phyloP scores from a whole-genome alignment of 2,113 vertebrate species.

The Myotis lucifugus region DNA sequence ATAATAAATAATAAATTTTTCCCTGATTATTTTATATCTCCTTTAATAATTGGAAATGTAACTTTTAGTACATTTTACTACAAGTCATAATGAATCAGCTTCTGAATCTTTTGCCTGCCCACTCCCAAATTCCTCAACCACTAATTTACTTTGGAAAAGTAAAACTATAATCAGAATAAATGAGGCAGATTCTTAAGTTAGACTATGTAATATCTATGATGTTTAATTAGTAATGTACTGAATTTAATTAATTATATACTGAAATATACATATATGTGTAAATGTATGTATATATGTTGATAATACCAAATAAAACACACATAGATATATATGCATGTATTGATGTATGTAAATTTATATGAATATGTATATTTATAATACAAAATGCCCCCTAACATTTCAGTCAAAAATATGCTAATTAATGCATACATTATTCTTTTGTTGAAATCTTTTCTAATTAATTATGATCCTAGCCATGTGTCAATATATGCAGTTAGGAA shows the following conservation, averaged over 20 bases:
- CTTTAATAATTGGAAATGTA: slow-evolving; percentile 29
- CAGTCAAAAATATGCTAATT: not conserved
- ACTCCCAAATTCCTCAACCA: not conserved
- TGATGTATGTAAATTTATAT: not conserved
- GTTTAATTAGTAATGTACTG: not conserved
- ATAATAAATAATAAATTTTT: not conserved
- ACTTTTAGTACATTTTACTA: not conserved
- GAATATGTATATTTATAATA: not conserved
- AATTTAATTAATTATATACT: slow-evolving; percentile 12
- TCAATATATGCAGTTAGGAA: not conserved
- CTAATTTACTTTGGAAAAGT: not conserved
- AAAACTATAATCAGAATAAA: not conserved
- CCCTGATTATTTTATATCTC: not conserved
- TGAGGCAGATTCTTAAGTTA: slow-evolving; percentile 11
- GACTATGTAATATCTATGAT: not conserved
- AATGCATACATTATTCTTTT: not conserved
- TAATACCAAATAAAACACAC: not conserved
- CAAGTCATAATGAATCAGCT: not conserved
- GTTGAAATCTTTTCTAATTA: slow-evolving; percentile 11
- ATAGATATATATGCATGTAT: not conserved
- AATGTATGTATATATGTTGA: not conserved
- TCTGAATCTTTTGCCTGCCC: slow-evolving; percentile 1
- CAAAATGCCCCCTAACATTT: not conserved
- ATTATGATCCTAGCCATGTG: slow-evolving; percentile 6
- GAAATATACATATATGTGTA: not conserved